Evolutionary conservation across 2,797 vertebrate species (phyloP).

Genomic region (Orestias chungarensis): DNA sequence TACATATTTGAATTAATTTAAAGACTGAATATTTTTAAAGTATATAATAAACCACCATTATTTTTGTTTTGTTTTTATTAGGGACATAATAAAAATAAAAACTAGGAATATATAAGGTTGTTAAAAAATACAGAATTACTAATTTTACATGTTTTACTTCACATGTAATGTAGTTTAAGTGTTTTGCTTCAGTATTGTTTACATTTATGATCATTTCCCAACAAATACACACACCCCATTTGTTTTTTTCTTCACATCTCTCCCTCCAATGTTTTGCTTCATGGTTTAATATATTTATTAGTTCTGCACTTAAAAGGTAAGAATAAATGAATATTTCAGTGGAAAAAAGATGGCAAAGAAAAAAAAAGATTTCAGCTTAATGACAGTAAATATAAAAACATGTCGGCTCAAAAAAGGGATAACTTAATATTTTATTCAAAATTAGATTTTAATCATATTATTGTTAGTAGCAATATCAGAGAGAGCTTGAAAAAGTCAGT

Average conservation of each 20-base stretch:
- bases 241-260: neutral
- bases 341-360: neutral
- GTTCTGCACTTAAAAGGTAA: neutral
- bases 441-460: neutral
- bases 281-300: neutral
- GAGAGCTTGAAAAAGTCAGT: constrained; percentile 1
- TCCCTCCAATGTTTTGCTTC: neutral
- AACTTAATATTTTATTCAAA: constrained; percentile 12
- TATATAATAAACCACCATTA: no score
- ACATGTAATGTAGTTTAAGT: no score
- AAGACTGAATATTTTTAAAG: no score
- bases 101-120: no score
- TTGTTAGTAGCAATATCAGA: neutral
- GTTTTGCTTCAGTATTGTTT: no score
- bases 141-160: no score
- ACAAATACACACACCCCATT: neutral
- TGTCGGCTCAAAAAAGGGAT: neutral
- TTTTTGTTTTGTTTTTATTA: no score
- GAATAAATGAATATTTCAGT: neutral
- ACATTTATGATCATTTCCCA: neutral
- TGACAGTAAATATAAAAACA: neutral
- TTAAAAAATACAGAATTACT: no score
- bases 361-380: neutral
- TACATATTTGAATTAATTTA: no score
- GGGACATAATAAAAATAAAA: no score